phyloP scores from a whole-genome alignment of 2,888 invertebrate genomes.

The Pomacea canaliculata region DNA sequence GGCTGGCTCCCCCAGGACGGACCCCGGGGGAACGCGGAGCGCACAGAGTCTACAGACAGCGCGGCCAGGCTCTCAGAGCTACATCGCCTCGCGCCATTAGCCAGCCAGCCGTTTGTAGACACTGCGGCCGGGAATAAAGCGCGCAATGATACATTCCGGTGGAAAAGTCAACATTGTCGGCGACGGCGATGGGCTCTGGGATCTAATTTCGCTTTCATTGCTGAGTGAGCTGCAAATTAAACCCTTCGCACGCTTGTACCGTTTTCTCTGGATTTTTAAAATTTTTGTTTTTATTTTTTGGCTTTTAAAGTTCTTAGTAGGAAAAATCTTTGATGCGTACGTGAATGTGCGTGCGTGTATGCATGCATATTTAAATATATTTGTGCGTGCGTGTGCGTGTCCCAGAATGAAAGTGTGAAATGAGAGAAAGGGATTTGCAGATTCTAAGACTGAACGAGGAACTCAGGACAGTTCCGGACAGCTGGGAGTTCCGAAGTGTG shows the following conservation, averaged over 20 bases:
- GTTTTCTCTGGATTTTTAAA: neutral
- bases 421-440: slow-evolving; percentile 2
- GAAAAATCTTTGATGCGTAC: neutral
- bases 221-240: slow-evolving; percentile 23
- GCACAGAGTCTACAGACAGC: slow-evolving; percentile 17
- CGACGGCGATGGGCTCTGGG: slow-evolving; percentile 14
- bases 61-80: slow-evolving; percentile 18
- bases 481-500: no score
- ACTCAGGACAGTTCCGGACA: neutral
- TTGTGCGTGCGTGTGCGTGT: neutral
- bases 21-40: slow-evolving; percentile 8
- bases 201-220: slow-evolving; percentile 26
- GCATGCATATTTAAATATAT: neutral
- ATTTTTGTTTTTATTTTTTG: neutral
- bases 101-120: slow-evolving; percentile 23
- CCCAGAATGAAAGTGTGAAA: neutral
- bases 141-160: slow-evolving; percentile 27
- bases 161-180: slow-evolving; percentile 27
- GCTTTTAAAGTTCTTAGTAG: neutral
- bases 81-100: slow-evolving; percentile 25
- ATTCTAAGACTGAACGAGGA: neutral
- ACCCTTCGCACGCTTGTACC: neutral
- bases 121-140: slow-evolving; percentile 27
- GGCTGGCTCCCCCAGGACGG: slow-evolving; percentile 20
- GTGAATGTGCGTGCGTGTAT: slow-evolving; percentile 10